Conservation (phyloP, 2,113 vertebrate species). For the Corynorhinus townsendii region DNA sequence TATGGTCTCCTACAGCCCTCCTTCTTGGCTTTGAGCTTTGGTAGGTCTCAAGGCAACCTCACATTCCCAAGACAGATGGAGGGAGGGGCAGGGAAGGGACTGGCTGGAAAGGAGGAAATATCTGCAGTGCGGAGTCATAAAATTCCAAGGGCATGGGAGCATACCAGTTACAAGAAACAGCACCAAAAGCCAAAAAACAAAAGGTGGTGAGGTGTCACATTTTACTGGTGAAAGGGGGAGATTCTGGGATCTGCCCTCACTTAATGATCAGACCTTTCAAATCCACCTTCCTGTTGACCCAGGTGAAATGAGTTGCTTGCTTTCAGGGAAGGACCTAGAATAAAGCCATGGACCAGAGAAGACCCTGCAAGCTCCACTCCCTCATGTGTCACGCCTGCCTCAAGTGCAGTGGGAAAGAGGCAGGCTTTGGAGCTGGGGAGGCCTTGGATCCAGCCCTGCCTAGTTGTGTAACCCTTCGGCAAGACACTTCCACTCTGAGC, state of each 20-base stretch:
- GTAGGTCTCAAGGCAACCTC: background rate
- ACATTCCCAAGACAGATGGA: slow-evolving; percentile 29
- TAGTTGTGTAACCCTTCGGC: background rate
- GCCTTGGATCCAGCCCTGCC: background rate
- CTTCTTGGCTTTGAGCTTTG: background rate
- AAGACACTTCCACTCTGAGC: background rate
- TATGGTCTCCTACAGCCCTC: background rate
- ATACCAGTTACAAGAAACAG: background rate
- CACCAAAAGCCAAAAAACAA: background rate
- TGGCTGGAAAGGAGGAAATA: slow-evolving; percentile 50
- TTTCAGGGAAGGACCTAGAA: background rate
- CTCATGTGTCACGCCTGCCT: background rate
- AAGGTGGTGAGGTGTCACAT: background rate
- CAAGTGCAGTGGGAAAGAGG: background rate
- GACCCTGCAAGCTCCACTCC: background rate
- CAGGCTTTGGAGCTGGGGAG: background rate
- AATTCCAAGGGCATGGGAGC: slow-evolving; percentile 59
- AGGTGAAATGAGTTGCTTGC: background rate
- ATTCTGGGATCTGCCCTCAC: background rate
- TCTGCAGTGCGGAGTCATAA: slow-evolving; percentile 56
- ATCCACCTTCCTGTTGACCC: background rate
- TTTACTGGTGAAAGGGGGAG: background rate
- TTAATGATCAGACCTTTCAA: background rate
- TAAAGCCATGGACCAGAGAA: background rate
- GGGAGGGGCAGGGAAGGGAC: slow-evolving; percentile 33